A percentile compares a stretch with the other conserved stretches of the same genome.
Conservation (phyloP, 2,113 vertebrate genomes). For the Clupea harengus region DNA sequence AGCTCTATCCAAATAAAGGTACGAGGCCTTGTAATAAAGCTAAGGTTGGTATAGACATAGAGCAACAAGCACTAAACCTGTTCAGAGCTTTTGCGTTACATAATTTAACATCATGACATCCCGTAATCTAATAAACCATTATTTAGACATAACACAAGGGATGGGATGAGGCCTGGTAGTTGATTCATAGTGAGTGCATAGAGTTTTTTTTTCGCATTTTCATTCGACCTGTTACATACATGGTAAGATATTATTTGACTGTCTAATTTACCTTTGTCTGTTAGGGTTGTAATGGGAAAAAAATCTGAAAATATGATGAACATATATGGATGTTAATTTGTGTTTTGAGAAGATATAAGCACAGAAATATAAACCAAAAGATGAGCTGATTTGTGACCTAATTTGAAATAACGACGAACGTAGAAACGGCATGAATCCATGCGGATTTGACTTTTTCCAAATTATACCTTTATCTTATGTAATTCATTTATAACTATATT, state of each 20-base stretch:
- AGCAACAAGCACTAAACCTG: conserved; percentile 9
- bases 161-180: not conserved
- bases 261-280: not conserved
- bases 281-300: not conserved
- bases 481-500: not conserved
- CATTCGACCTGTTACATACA: not conserved
- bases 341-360: not conserved
- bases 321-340: no score
- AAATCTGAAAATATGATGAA: not conserved
- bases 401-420: no score
- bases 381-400: no score
- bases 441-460: no score
- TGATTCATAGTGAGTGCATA: not conserved
- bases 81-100: not conserved
- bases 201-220: not conserved
- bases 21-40: not conserved
- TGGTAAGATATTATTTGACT: not conserved
- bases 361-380: not conserved
- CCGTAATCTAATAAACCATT: not conserved
- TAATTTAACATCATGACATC: not conserved
- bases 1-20: not conserved
- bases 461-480: not conserved
- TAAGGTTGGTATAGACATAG: not conserved
- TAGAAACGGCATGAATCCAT: no score
- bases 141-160: not conserved